Conservation (phyloP, 2,888 invertebrate genomes). For the Gortyna flavago region DNA sequence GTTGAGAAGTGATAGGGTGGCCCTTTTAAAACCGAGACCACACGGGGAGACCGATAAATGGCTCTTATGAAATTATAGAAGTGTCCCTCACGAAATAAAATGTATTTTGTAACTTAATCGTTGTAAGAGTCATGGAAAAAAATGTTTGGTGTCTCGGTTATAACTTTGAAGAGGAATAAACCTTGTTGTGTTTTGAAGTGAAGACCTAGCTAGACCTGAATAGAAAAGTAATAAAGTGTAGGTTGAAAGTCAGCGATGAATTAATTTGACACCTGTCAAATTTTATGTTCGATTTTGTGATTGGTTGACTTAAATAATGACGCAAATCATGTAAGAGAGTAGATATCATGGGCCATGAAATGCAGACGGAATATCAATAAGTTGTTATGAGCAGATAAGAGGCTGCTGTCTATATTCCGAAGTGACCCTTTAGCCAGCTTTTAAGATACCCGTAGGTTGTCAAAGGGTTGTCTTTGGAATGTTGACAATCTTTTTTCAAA, state of each 20-base stretch:
- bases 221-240: not conserved
- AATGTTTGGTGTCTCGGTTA: conserved; percentile 28
- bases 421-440: not conserved
- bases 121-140: conserved; percentile 41
- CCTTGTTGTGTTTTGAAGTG: conserved; percentile 17
- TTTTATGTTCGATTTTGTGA: not conserved
- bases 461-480: conserved; percentile 16
- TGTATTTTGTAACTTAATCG: conserved; percentile 58
- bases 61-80: conserved; percentile 55
- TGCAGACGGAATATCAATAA: not conserved
- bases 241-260: not conserved
- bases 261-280: not conserved
- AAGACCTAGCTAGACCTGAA: not conserved
- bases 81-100: conserved; percentile 43
- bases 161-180: conserved; percentile 31
- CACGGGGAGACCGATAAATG: conserved; percentile 49
- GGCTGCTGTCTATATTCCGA: not conserved
- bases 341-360: not conserved
- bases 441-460: not conserved
- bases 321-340: not conserved
- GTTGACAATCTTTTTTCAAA: conserved; percentile 17
- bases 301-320: not conserved
- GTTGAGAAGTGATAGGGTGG: conserved; percentile 38
- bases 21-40: conserved; percentile 40
- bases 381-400: not conserved